Percentiles rank a stretch among this genome's conserved stretches.
These are phyloP conservation scores for Oryzias javanicus DNA, from an alignment of 2,113 vertebrate genomes.

Conservation along the genomic window DNA sequence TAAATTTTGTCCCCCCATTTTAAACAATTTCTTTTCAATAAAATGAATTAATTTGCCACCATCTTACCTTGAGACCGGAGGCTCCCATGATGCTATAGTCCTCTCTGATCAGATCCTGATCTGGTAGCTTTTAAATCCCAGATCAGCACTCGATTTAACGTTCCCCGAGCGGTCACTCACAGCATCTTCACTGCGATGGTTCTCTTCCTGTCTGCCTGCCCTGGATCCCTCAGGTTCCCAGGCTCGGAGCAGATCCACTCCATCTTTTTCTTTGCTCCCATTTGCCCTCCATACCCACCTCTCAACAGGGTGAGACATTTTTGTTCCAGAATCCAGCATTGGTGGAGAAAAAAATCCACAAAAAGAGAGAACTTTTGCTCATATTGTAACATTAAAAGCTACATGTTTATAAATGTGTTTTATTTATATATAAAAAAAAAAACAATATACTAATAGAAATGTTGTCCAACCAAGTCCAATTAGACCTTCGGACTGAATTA, in stretches of 20 bases:
- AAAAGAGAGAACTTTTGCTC: too few species aligned
- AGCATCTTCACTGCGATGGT: slow-evolving; percentile 42
- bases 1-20: too few species aligned
- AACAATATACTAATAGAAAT: too few species aligned
- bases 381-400: too few species aligned
- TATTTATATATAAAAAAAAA: too few species aligned
- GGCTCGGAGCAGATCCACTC: slow-evolving; percentile 34
- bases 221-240: slow-evolving; percentile 59
- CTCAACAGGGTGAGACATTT: slow-evolving; percentile 77
- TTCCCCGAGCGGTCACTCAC: slow-evolving; percentile 41
- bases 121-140: slow-evolving; percentile 4
- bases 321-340: slow-evolving; percentile 40
- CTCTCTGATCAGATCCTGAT: slow-evolving; percentile 18
- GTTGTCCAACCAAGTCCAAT: too few species aligned
- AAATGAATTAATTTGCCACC: too few species aligned
- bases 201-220: slow-evolving; percentile 12
- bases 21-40: too few species aligned
- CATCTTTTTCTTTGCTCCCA: slow-evolving; percentile 8
- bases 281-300: slow-evolving; percentile 38
- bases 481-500: too few species aligned
- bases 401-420: too few species aligned
- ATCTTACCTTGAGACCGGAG: slow-evolving; percentile 60
- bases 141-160: slow-evolving; percentile 16
- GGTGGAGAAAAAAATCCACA: background rate
- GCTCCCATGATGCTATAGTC: slow-evolving; percentile 53